These are phyloP conservation scores for Neoniphon sammara DNA, from an alignment of 2,797 vertebrate genomes.

Conservation along the genomic window DNA sequence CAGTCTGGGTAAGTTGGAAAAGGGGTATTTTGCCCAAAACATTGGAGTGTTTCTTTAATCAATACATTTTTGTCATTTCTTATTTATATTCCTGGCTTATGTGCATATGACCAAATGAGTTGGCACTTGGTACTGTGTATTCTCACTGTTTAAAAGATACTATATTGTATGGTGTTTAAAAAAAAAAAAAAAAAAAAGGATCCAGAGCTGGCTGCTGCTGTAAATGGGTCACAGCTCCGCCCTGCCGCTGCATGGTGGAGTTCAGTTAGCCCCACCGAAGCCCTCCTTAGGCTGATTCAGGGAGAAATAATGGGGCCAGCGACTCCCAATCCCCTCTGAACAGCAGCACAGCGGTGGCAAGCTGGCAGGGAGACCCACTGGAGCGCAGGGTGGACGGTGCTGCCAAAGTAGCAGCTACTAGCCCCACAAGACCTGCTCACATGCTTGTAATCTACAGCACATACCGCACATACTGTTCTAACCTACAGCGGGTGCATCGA, in stretches of 20 bases:
- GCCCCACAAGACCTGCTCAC: slow-evolving; percentile 39
- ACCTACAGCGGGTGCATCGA: slow-evolving; percentile 4
- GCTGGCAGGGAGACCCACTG: slow-evolving; percentile 62
- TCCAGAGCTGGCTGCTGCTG: slow-evolving; percentile 43
- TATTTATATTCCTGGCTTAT: too few species aligned
- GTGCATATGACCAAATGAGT: too few species aligned
- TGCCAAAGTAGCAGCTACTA: slow-evolving; percentile 45
- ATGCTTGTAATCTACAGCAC: slow-evolving; percentile 39
- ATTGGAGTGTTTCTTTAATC: too few species aligned
- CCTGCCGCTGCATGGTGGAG: slow-evolving; percentile 43
- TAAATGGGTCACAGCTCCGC: slow-evolving; percentile 74
- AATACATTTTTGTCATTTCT: too few species aligned
- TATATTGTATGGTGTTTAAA: too few species aligned
- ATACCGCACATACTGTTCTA: slow-evolving; percentile 37
- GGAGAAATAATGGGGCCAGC: slow-evolving; percentile 79
- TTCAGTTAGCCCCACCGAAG: slow-evolving; percentile 65
- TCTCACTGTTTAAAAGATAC: too few species aligned
- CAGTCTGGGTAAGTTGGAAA: too few species aligned
- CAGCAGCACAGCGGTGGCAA: slow-evolving; percentile 40
- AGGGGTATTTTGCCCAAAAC: too few species aligned
- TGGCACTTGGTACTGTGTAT: too few species aligned
- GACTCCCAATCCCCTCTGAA: slow-evolving; percentile 69
- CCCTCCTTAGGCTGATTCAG: slow-evolving; percentile 77
- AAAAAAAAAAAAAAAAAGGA: too few species aligned
- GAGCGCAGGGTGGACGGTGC: slow-evolving; percentile 35